These are phyloP conservation scores for Arbacia lixula DNA, from an alignment of 53 echinoderm and acorn worm species.

Conservation along the genomic window DNA sequence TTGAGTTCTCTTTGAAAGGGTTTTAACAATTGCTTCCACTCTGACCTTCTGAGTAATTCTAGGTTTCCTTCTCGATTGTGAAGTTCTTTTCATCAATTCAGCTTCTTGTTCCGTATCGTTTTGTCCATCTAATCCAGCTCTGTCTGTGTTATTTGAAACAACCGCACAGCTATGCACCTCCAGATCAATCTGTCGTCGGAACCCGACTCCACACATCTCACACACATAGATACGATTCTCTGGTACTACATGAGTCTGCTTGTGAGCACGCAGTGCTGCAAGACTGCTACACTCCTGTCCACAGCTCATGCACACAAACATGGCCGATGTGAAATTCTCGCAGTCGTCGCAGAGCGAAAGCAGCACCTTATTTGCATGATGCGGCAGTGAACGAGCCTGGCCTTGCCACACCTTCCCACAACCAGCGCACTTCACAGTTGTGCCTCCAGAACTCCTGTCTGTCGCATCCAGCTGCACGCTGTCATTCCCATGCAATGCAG, in stretches of 20 bases:
- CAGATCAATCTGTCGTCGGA: neutral
- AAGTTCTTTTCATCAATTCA: neutral
- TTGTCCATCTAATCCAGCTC: neutral
- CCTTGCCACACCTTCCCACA: constrained; percentile 39
- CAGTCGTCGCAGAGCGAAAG: constrained; percentile 47
- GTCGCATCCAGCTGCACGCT: too few relatives aligned
- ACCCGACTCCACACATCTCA: constrained; percentile 38
- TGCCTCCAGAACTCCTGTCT: neutral
- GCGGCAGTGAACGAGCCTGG: constrained; percentile 15
- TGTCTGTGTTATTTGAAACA: neutral
- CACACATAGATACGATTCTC: constrained; percentile 26
- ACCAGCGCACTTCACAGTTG: constrained; percentile 34
- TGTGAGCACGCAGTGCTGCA: constrained; percentile 38
- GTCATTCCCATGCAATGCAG: too few relatives aligned
- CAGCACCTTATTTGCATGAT: constrained; percentile 17
- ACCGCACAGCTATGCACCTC: constrained; percentile 33
- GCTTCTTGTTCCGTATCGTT: neutral
- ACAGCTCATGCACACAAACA: constrained; percentile 40
- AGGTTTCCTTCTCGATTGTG: constrained; percentile 16
- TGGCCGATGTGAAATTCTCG: constrained; percentile 39
- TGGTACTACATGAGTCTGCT: constrained; percentile 34
- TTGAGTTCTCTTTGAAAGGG: constrained; percentile 8
- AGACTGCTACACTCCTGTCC: constrained; percentile 33
- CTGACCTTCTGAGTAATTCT: constrained; percentile 26
- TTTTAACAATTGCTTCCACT: constrained; percentile 36